A percentile compares a stretch with the other conserved stretches of the same genome.
These are phyloP conservation scores for Epinephelus fuscoguttatus DNA, from an alignment of 2,113 vertebrate species.

Conservation along the genomic window DNA sequence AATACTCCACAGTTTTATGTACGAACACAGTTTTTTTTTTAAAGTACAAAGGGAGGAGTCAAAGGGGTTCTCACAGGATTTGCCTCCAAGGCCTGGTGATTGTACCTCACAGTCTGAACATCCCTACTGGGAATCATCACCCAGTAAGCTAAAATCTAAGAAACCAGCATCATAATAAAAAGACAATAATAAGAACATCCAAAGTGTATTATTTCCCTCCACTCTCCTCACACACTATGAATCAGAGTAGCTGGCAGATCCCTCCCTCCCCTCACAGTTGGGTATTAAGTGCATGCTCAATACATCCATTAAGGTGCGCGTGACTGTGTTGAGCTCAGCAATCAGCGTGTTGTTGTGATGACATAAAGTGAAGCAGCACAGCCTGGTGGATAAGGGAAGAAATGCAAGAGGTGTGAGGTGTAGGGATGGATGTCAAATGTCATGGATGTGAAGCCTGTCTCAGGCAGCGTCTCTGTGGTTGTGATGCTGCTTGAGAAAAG, in stretches of 20 bases:
- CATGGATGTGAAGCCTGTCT: constrained; percentile 4
- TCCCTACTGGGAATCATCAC: constrained; percentile 44
- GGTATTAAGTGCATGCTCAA: constrained; percentile 66
- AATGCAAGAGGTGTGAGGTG: constrained; percentile 16
- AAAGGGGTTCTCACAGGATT: constrained; percentile 62
- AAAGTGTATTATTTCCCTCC: constrained; percentile 30
- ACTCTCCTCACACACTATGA: neutral
- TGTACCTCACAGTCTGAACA: constrained; percentile 78
- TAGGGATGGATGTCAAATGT: neutral
- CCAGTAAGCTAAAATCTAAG: constrained; percentile 59
- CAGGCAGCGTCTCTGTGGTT: neutral
- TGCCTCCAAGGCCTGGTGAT: constrained; percentile 69
- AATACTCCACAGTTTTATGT: constrained; percentile 81
- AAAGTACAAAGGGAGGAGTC: constrained; percentile 79
- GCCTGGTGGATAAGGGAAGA: constrained; percentile 54
- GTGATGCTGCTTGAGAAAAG: constrained; percentile 10
- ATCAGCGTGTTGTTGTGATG: constrained; percentile 32
- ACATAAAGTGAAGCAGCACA: constrained; percentile 64
- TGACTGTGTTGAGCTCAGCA: constrained; percentile 28
- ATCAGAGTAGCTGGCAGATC: neutral
- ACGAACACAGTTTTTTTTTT: constrained; percentile 73
- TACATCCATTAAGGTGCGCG: constrained; percentile 67
- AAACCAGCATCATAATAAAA: constrained; percentile 53
- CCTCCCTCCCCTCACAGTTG: constrained; percentile 2
- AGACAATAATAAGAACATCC: constrained; percentile 53